These are phyloP conservation scores for Menidia beryllina DNA, from an alignment of 2,113 vertebrate species.

Conservation along the genomic window DNA sequence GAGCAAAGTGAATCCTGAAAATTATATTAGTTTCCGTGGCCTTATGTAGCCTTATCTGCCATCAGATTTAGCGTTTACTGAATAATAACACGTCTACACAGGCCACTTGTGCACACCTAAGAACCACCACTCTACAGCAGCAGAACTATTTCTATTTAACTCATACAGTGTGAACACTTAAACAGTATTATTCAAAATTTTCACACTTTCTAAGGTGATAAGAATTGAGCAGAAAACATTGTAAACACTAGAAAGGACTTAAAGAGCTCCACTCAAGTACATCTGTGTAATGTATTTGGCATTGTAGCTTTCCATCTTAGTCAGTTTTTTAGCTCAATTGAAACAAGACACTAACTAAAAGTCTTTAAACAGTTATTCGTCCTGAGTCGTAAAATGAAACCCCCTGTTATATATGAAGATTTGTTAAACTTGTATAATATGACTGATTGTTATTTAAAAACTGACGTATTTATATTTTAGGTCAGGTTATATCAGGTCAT, in stretches of 20 bases:
- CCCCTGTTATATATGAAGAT: constrained; percentile 2
- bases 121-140: constrained; percentile 32
- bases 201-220: constrained; percentile 1
- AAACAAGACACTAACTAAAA: constrained; percentile 56
- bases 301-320: constrained; percentile 12
- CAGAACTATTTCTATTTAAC: constrained; percentile 18
- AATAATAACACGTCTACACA: constrained; percentile 34
- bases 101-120: constrained; percentile 40
- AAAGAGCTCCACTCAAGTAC: constrained; percentile 1
- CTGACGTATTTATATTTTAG: neutral
- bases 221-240: neutral
- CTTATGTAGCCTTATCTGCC: constrained; percentile 46
- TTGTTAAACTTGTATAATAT: too few relatives aligned
- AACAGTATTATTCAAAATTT: neutral
- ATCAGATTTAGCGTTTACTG: constrained; percentile 27
- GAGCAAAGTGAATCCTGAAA: constrained; percentile 45
- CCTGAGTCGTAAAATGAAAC: constrained; percentile 59
- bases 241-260: neutral
- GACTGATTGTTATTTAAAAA: too few relatives aligned
- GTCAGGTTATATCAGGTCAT: neutral
- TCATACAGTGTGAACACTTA: neutral
- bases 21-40: constrained; percentile 22
- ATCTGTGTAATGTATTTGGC: constrained; percentile 2
- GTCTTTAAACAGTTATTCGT: constrained; percentile 60
- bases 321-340: constrained; percentile 26